Conservation (phyloP, 2,797 vertebrate species). For the Poeciliopsis infans region DNA sequence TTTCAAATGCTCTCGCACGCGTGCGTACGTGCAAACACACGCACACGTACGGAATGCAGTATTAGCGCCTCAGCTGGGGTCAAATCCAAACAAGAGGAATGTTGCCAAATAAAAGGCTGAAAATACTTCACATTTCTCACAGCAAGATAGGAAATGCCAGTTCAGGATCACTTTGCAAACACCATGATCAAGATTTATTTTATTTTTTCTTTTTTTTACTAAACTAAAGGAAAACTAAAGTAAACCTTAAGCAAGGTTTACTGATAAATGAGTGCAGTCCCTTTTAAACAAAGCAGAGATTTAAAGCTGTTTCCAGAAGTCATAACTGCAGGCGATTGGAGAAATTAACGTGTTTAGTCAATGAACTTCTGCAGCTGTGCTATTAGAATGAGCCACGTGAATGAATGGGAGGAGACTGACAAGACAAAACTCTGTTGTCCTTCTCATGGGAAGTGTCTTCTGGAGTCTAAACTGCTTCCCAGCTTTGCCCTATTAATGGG, state of each 20-base stretch:
- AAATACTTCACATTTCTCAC: slow-evolving; percentile 41
- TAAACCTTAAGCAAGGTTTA: not conserved
- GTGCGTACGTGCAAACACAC: slow-evolving; percentile 7
- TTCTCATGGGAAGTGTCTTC: slow-evolving; percentile 29
- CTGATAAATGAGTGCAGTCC: not conserved
- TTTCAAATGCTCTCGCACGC: slow-evolving; percentile 22
- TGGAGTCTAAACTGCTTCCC: not conserved
- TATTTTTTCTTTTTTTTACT: not conserved
- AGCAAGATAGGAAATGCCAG: slow-evolving; percentile 1
- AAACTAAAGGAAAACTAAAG: not conserved
- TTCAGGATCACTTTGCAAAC: not conserved
- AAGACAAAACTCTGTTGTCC: slow-evolving; percentile 28
- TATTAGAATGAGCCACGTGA: slow-evolving; percentile 8
- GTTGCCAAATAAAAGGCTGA: slow-evolving; percentile 36
- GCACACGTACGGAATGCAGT: slow-evolving; percentile 41
- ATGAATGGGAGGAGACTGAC: slow-evolving; percentile 19
- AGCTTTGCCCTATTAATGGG: too few species aligned
- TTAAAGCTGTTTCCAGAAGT: slow-evolving; percentile 6
- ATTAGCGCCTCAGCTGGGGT: slow-evolving; percentile 31
- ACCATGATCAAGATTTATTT: not conserved
- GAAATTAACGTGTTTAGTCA: slow-evolving; percentile 26
- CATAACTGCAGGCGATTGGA: not conserved
- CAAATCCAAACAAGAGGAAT: slow-evolving; percentile 47
- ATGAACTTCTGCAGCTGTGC: slow-evolving; percentile 41
- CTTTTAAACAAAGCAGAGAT: not conserved